These are phyloP conservation scores for Anthophora plumipes DNA, from an alignment of 2,888 invertebrate species.

Conservation along the genomic window DNA sequence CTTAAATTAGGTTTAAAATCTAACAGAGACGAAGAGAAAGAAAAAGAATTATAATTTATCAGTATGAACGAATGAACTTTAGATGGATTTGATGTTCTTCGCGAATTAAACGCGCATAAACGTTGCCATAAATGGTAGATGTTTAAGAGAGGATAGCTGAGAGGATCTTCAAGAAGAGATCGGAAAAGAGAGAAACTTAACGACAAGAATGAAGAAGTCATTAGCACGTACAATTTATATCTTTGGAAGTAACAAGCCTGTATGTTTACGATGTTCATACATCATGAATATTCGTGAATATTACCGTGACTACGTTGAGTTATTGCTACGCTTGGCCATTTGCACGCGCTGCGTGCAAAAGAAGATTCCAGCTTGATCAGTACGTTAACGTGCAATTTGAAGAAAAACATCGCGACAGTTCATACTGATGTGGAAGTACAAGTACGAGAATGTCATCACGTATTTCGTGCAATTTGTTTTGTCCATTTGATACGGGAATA, in stretches of 20 bases:
- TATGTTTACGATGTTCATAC: conserved; percentile 32
- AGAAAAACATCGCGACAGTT: neutral
- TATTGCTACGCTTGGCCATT: neutral
- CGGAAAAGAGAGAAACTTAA: neutral
- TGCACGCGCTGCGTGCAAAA: neutral
- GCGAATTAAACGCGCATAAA: neutral
- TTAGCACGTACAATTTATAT: conserved; percentile 12
- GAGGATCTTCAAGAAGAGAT: no score
- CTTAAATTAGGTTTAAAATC: neutral
- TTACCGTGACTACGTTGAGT: neutral
- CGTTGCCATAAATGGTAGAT: conserved; percentile 13
- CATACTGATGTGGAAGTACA: no score
- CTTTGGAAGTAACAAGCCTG: neutral
- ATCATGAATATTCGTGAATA: conserved; percentile 23
- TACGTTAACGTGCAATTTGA: neutral
- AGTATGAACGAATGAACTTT: no score
- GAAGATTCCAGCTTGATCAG: neutral
- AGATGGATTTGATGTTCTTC: neutral
- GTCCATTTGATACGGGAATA: no score
- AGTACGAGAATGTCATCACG: no score
- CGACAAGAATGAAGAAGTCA: conserved; percentile 15
- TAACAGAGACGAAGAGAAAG: neutral
- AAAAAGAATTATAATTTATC: neutral
- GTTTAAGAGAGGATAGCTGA: conserved; percentile 16
- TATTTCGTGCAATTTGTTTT: no score